Percentiles rank a stretch among this genome's conserved stretches.
Conservation (phyloP, 2,888 invertebrate genomes). For the Electrophaes corylata region DNA sequence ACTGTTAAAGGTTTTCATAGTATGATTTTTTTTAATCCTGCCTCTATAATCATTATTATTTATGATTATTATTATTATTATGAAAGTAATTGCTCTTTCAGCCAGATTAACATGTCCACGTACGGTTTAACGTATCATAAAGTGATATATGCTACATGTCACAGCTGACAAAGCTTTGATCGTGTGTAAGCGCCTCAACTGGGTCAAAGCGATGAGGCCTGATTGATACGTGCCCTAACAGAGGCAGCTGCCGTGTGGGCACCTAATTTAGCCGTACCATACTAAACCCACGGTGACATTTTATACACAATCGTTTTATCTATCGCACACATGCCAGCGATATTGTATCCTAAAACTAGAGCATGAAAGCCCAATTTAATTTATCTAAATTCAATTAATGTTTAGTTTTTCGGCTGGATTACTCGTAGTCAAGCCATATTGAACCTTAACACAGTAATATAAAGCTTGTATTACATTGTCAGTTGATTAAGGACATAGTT, state of each 20-base stretch:
- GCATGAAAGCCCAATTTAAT: not conserved
- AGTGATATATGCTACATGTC: not conserved
- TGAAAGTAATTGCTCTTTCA: too few species aligned
- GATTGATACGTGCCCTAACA: constrained; percentile 21
- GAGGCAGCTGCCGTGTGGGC: constrained; percentile 11
- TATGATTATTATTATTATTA: too few species aligned
- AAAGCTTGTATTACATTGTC: not conserved
- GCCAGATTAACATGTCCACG: not conserved
- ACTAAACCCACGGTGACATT: not conserved
- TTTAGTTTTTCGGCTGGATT: not conserved
- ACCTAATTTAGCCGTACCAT: constrained; percentile 14
- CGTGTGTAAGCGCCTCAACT: constrained; percentile 18
- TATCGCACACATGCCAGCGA: not conserved
- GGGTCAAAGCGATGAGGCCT: constrained; percentile 22
- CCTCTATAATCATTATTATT: too few species aligned
- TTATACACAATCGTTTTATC: not conserved
- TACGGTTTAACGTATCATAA: not conserved
- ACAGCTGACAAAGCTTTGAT: not conserved
- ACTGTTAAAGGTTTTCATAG: too few species aligned
- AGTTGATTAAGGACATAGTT: not conserved
- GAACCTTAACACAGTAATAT: not conserved
- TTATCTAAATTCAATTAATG: not conserved
- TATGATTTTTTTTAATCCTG: too few species aligned
- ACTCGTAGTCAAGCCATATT: not conserved
- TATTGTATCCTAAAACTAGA: not conserved